These are phyloP conservation scores for Cryptotis parvus DNA, from an alignment of 2,113 vertebrate genomes.

Conservation along the genomic window DNA sequence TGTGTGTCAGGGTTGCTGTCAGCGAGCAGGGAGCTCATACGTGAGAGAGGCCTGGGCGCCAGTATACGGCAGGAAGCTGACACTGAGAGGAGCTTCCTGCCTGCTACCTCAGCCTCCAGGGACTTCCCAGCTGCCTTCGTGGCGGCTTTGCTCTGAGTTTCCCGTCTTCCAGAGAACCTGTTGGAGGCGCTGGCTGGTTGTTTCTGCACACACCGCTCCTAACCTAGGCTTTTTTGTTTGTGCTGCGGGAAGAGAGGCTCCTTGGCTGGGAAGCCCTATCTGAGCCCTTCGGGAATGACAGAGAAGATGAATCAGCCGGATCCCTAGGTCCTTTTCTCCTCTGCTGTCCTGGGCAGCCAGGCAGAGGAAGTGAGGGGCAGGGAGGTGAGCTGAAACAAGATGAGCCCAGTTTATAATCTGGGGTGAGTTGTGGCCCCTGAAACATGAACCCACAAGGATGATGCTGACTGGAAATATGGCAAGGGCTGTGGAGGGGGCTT, in stretches of 20 bases:
- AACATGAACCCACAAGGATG: neutral
- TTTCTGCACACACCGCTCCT: neutral
- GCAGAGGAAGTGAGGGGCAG: neutral
- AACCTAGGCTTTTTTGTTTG: neutral
- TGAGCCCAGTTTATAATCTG: neutral
- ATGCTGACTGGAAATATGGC: neutral
- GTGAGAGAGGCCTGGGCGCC: neutral
- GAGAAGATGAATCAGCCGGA: too few relatives aligned
- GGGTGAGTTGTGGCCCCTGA: neutral
- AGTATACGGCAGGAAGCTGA: neutral
- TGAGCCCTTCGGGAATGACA: neutral
- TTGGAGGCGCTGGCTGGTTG: neutral
- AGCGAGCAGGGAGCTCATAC: neutral
- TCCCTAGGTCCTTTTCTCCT: neutral
- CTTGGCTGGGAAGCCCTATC: neutral
- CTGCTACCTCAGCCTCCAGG: neutral
- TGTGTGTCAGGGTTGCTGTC: neutral
- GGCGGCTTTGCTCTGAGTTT: neutral
- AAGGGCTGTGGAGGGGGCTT: neutral
- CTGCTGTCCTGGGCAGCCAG: neutral
- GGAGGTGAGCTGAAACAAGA: neutral
- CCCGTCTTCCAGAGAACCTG: neutral
- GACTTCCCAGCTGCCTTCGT: neutral
- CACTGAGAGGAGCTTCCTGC: neutral
- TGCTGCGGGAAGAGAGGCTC: neutral